Conservation (phyloP, 2,113 vertebrate genomes). For the Rhabdornis inornatus region DNA sequence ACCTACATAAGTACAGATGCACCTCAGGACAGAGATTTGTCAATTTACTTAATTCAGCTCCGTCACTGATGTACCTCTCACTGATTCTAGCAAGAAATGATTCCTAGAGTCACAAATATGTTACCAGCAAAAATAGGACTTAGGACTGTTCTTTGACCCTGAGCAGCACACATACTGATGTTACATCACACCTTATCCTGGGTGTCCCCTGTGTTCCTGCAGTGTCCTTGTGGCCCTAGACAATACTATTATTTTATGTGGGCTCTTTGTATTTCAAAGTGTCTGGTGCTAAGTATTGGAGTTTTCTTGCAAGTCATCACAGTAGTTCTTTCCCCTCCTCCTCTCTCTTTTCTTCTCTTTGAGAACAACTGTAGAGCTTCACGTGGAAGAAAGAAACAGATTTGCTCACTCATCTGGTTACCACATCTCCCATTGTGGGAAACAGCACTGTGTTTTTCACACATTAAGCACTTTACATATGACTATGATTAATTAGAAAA, state of each 20-base stretch:
- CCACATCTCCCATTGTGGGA: background rate
- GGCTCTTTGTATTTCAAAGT: background rate
- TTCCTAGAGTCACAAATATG: background rate
- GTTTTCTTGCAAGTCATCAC: background rate
- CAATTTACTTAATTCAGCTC: background rate
- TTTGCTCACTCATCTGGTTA: background rate
- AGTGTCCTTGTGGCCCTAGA: background rate
- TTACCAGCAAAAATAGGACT: background rate
- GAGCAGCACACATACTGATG: background rate
- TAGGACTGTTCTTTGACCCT: background rate
- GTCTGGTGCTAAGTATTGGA: background rate
- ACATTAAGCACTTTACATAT: background rate
- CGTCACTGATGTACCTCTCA: background rate
- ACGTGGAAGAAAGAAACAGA: background rate
- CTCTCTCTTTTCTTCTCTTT: background rate
- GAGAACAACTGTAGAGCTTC: background rate
- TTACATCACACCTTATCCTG: background rate
- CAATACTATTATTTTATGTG: background rate
- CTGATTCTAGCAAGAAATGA: background rate
- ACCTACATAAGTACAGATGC: background rate
- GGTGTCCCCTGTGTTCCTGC: background rate
- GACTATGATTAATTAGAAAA: constrained; percentile 21
- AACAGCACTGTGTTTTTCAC: background rate
- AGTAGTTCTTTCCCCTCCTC: background rate
- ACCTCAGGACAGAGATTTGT: background rate